Base-by-base conservation (phyloP, 37 sponge, comb jelly and placozoan species). In the Crambe crambe region DNA sequence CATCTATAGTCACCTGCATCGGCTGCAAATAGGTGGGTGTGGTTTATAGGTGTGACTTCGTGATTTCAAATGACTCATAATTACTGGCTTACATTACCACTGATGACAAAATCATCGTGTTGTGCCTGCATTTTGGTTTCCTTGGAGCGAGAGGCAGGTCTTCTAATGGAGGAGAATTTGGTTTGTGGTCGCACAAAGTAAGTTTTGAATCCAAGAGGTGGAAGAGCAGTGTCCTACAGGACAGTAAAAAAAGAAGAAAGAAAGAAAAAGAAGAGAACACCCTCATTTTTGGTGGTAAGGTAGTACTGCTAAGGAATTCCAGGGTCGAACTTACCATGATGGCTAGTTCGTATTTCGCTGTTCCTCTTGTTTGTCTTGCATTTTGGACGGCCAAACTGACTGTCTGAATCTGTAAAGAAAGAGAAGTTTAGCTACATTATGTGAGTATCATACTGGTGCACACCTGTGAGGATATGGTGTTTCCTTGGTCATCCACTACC, bases 121-220 rank as follows among this genome's bases (percentile, higher is more conserved):
- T 51, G 15, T 15, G 15, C 15, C 15, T 9, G 15, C 54, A 51
- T 51, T 9, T 51, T 15, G 9, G 54, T 51, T 51, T 51, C 54
- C 15, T 9, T 51, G 9, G 54, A 18, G 54, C 15, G 54, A 51
- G 54, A 51, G 9, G 54, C 15, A 15, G 15, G 54, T 9, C 15
- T 18, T 9, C 6, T 23, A 21, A 21, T 9, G 64, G 64, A 27
- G 64, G 64, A 27, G 29, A 27, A 8, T 8, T 10, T 15, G 9
- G 71, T 2, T 1, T 65, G 34, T 18, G 80, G 58, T 10, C 78
- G 51, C 3, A 90, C 61, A 32, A 80, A 80, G 82, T 77, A 93
- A 12, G 82, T 78, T 30, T 61, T 62, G 54, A 30, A 85, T 10
- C 96, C 92, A 21, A 91, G 78, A 22, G 89, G 76, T 29, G 92